Percentiles rank a stretch among this genome's conserved stretches.
Conservation (phyloP, 2,888 invertebrate genomes). For the Pristionchus entomophagus region DNA sequence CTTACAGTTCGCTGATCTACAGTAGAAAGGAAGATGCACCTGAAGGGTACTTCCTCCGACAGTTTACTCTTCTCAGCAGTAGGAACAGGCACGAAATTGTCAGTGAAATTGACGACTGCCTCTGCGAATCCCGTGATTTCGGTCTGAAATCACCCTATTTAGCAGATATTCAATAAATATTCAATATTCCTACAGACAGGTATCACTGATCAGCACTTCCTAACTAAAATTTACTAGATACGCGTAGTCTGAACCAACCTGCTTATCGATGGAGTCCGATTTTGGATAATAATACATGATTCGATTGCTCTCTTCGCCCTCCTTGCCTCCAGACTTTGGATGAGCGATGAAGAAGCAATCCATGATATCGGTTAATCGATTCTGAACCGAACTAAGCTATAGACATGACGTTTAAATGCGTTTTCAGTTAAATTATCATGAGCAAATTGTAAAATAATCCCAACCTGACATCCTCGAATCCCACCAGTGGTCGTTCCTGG, state of each 20-base stretch:
- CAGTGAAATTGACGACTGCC: slow-evolving; percentile 93
- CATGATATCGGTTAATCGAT: slow-evolving; percentile 62
- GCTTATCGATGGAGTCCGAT: slow-evolving; percentile 59
- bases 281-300: slow-evolving; percentile 71
- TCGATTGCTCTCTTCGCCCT: slow-evolving; percentile 69
- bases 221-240: not conserved
- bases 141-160: slow-evolving; percentile 78
- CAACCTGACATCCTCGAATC: slow-evolving; percentile 24
- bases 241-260: slow-evolving; percentile 49
- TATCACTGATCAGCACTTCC: too few relatives aligned
- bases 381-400: not conserved
- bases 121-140: slow-evolving; percentile 94
- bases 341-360: slow-evolving; percentile 72
- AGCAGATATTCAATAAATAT: too few relatives aligned
- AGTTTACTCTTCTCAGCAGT: slow-evolving; percentile 23
- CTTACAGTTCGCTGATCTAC: not conserved
- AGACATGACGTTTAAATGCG: not conserved
- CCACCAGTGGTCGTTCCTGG: not conserved
- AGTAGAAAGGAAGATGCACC: not conserved
- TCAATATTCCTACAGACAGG: too few relatives aligned
- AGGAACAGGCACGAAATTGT: slow-evolving; percentile 74
- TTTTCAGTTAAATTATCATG: not conserved
- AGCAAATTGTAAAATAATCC: not conserved
- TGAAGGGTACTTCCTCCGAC: slow-evolving; percentile 14
- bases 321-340: slow-evolving; percentile 67